phyloP scores from a whole-genome alignment of 2,888 invertebrate species.

The Tetheella fluctuosa region DNA sequence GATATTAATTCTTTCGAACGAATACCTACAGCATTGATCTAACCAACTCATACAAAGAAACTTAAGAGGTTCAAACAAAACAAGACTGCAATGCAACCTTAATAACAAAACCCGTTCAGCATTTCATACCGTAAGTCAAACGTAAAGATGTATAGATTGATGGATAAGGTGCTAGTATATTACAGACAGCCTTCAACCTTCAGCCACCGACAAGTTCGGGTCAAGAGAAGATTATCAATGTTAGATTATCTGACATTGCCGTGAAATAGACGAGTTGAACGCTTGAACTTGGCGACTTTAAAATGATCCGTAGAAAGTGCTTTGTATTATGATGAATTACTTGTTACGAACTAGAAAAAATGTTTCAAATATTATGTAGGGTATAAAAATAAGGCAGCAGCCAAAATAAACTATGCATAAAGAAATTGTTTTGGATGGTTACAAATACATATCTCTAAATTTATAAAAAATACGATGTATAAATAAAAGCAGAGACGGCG shows the following conservation, averaged over 20 bases:
- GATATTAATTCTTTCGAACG: neutral
- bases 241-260: constrained; percentile 39
- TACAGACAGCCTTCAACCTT: constrained; percentile 40
- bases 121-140: constrained; percentile 36
- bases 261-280: constrained; percentile 34
- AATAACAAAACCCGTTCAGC: constrained; percentile 8
- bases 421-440: neutral
- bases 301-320: constrained; percentile 16
- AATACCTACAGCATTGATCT: constrained; percentile 18
- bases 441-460: too few species aligned
- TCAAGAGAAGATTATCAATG: constrained; percentile 45
- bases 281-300: constrained; percentile 25
- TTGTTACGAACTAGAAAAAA: neutral
- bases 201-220: constrained; percentile 41
- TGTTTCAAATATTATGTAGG: neutral
- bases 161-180: constrained; percentile 46
- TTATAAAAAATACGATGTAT: neutral
- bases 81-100: constrained; percentile 28
- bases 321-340: constrained; percentile 13
- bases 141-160: constrained; percentile 48
- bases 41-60: constrained; percentile 29
- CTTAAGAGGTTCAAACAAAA: constrained; percentile 39
- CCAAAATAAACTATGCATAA: neutral
- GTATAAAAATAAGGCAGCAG: neutral
- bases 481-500: neutral